Base-by-base conservation (phyloP, 2,888 invertebrate species). In the Sesamia inferens region DNA sequence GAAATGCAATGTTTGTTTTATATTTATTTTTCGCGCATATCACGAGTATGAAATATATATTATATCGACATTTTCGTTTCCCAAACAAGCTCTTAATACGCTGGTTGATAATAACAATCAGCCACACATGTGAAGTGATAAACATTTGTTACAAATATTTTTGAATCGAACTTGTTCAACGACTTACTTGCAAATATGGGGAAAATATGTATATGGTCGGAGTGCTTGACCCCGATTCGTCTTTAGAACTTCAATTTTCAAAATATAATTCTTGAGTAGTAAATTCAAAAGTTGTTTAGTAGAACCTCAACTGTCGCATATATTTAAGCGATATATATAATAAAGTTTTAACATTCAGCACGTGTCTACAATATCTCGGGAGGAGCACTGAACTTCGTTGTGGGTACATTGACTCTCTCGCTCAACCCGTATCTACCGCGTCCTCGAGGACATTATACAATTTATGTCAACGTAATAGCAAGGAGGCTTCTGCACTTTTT, bases 371-470 rank as follows among this genome's bases (percentile, higher is more conserved):
- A 92, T 92, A 90, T 88, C 87, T 87, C 80, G 78, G 86, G 86
- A 86, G 85, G 94, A 90, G 92, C 93, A 92, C 81, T 94, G 94
- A 95, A 94, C 95, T 92, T 88, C 71, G 83, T 63, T 63, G 84
- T 83, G 90, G 90, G 95, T 93, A 90, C 95, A 92, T 90, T 94
- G 95, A 94, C 94, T 92, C 88, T 86, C 84, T 77, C 78, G 77
- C 80, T 55, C 61, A 76, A 75, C 72, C 81, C 81, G 78, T 85
- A 85, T 85, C 69, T 79, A 78, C 70, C 47, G 64, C 31, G 80
- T 79, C 68, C 86, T 87, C 87, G 83, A 84, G 82, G 80, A 87
- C 87, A 85, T 90, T 89, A 87, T 88, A 88, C 87, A 89, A 89
- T 89, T 88, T 86, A 90, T 88, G 85, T 87, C 87, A 89, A 84